Evolutionary conservation across 2,113 vertebrate genomes (phyloP).

Genomic region (Carassius carassius): DNA sequence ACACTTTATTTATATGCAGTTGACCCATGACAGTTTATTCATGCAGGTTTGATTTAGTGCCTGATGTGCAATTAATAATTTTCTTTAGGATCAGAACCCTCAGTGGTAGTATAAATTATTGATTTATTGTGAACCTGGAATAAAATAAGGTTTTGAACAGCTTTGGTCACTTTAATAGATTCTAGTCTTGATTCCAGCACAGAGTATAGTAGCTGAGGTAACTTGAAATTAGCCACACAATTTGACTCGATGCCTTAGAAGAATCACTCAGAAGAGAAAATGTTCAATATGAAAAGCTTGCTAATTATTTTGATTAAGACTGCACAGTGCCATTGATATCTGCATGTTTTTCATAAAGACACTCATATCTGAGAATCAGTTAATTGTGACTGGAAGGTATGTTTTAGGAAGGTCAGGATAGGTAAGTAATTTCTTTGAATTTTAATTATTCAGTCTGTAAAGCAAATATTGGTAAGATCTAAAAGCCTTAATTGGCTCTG

Average conservation of each 20-base stretch:
- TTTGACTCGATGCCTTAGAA: background rate
- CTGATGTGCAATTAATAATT: conserved; percentile 4
- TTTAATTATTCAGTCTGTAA: conserved; percentile 32
- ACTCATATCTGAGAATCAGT: conserved; percentile 25
- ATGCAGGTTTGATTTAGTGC: conserved; percentile 24
- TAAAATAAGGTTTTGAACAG: background rate
- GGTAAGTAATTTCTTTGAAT: conserved; percentile 21
- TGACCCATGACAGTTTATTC: background rate
- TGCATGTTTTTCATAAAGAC: conserved; percentile 9
- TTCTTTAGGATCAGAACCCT: conserved; percentile 1
- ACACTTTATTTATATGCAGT: conserved; percentile 14
- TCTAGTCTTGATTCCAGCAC: background rate
- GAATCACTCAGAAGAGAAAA: background rate
- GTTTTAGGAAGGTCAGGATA: conserved; percentile 13
- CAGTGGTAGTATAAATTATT: background rate
- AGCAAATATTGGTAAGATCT: conserved; percentile 30
- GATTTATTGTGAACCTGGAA: background rate
- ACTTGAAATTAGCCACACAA: background rate
- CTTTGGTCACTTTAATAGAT: background rate
- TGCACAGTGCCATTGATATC: conserved; percentile 7
- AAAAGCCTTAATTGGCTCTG: conserved; percentile 17
- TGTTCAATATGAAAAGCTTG: conserved; percentile 19
- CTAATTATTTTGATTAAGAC: conserved; percentile 29
- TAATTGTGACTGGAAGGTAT: conserved; percentile 33
- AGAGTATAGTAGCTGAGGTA: background rate